Evolutionary conservation across 2,888 invertebrate genomes (phyloP).

Genomic region (Watsonalla cultraria): DNA sequence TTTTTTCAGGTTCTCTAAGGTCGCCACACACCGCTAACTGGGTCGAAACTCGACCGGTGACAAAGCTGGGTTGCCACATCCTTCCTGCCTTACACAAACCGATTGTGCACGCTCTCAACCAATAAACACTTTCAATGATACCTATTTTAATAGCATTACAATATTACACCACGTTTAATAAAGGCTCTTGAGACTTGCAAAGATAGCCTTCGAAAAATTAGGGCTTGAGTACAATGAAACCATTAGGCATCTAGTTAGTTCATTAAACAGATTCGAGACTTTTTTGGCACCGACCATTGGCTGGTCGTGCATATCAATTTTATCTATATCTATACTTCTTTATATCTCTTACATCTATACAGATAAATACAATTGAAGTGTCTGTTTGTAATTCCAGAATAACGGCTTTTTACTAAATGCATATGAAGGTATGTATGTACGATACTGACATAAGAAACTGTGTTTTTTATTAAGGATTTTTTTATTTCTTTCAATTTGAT

Average conservation of each 20-base stretch:
- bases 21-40: background rate
- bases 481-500: too few relatives aligned
- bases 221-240: background rate
- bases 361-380: too few relatives aligned
- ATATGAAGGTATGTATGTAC: too few relatives aligned
- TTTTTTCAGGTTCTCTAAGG: too few relatives aligned
- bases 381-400: too few relatives aligned
- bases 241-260: too few relatives aligned
- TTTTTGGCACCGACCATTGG: background rate
- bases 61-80: background rate
- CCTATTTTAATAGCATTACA: background rate
- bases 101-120: background rate
- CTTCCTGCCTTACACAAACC: background rate
- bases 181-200: background rate
- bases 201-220: background rate
- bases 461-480: too few relatives aligned
- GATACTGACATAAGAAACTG: too few relatives aligned
- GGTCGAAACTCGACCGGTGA: conserved; percentile 4
- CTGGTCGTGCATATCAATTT: background rate
- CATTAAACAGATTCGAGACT: too few relatives aligned
- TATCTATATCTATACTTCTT: too few relatives aligned
- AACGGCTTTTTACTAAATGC: too few relatives aligned
- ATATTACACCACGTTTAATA: background rate
- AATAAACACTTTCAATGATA: background rate
- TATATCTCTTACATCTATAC: too few relatives aligned